Base-by-base conservation (phyloP, 1,140 invertebrate genomes). In the Scaptomyza graminum region DNA sequence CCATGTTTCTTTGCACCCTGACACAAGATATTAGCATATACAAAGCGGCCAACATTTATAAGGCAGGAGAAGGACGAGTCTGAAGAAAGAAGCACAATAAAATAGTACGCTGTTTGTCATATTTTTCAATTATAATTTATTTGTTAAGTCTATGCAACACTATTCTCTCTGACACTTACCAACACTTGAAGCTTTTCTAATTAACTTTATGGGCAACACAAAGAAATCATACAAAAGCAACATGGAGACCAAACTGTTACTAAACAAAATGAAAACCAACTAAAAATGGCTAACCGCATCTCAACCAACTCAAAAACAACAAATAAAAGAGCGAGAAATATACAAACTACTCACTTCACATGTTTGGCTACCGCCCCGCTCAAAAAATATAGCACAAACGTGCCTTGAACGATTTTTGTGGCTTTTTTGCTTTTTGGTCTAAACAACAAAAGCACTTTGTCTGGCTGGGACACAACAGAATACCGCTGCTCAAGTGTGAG, bases 321-420 rank as follows among this genome's bases (percentile, higher is more conserved):
- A 6, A 25, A 56, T 31, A 49, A 56, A 55, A 50, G 51, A 68
- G n/a, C 7, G 7, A 73, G 15, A 7, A 49, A 56, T 12, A 59
- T 7, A 15, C 54, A 69, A 34, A 63, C 66, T 69, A 69, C 44
- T 69, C 44, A 34, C 5, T 34, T 9, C 31, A 2, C 31, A 31
- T 59, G 62, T 54, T 54, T 59, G 18, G 18, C 18, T 22, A 2
- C 46, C 25, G 5, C 5, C 1, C 31, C 31, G 6, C 18, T 7
- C 46, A 39, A 50, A 65, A 72, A 68, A 69, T 66, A 64, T 75
- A 69, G 76, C 74, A 87, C 76, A 87, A 88, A 87, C 83, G 83
- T 87, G 83, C 83, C 83, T 68, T 88, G 72, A 88, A 87, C 83
- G 84, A 88, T 88, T 87, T 87, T 87, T 87, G 83, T 87, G 83